Base-by-base conservation (phyloP, 1,140 invertebrate genomes). In the Triops cancriformis region DNA sequence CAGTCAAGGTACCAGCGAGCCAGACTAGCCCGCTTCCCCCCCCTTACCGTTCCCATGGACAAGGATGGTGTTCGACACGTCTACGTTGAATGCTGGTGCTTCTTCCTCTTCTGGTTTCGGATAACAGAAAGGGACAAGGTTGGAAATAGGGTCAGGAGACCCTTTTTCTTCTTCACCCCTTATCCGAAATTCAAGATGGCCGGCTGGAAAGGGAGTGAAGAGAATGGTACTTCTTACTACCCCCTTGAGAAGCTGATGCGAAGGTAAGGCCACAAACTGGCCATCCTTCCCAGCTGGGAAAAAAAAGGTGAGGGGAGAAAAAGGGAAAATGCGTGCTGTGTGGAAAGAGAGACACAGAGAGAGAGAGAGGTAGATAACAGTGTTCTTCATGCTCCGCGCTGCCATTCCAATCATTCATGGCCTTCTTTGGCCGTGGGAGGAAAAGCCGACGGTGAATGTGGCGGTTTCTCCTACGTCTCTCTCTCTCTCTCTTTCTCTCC, bases 341-440 rank as follows among this genome's bases (percentile, higher is more conserved):
- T 18, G 14, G 51, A 64, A 64, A 37, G 31, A 37, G 31, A 37
- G 7, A n/a, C n/a, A n/a, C n/a, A n/a, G 7, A 37, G 31, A 37
- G 10, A 64, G 51, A 64, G 51, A 64, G n/a, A 64, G 23, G 51
- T 64, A 9, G 51, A 64, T 64, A 23, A 64, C 51, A n/a, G 4
- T 64, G 18, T 64, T 14, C 51, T 9, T 23, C 51, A n/a, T 64
- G 51, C 51, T 64, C 1, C 5, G 51, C 18, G 5, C 51, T 23
- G 18, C 51, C 51, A 64, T 64, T 64, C 51, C 51, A 23, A 64
- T 64, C 51, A 64, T 64, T 64, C 51, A 64, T 64, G 51, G 51
- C 51, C 51, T 64, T 64, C 51, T 64, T 64, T 64, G 51, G 51
- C 51, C 51, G 18, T 64, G 51, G 51, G 51, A 64, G 51, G 51